These are phyloP conservation scores for Euborellia annulipes DNA, from an alignment of 1,140 invertebrate species.

Conservation along the genomic window DNA sequence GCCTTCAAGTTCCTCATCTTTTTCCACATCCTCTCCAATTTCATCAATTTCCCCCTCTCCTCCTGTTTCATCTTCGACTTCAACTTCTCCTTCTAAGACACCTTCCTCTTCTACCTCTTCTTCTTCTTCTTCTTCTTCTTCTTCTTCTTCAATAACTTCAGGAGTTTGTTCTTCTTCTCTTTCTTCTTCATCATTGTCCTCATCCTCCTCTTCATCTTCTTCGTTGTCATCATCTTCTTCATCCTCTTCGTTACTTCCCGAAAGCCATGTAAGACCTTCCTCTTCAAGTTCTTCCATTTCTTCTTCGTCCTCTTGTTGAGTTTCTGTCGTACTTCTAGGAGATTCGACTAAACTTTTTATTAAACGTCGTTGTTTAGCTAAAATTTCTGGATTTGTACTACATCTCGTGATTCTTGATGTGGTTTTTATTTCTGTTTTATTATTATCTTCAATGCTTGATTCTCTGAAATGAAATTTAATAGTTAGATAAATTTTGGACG, in stretches of 20 bases:
- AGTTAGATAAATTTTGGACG: no score
- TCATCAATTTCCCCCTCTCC: no score
- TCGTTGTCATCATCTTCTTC: conserved; percentile 5
- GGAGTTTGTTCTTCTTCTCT: conserved; percentile 3
- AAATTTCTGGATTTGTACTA: conserved; percentile 38
- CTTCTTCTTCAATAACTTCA: conserved; percentile 13
- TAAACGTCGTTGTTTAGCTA: conserved; percentile 28
- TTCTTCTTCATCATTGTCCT: background rate
- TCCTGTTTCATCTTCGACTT: no score
- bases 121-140: conserved; percentile 13
- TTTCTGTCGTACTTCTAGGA: no score
- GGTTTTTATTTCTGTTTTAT: conserved; percentile 9
- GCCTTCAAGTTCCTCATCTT: no score
- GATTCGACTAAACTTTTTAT: no score
- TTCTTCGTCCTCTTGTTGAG: no score
- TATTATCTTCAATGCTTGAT: background rate
- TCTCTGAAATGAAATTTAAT: background rate
- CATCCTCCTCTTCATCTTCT: background rate
- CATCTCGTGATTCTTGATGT: conserved; percentile 27
- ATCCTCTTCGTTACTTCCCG: conserved; percentile 21
- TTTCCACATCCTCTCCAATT: no score
- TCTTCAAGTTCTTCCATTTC: no score
- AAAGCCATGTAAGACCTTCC: conserved; percentile 12
- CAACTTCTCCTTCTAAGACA: no score
- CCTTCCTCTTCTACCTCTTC: no score